Conservation (phyloP, 2,113 vertebrate genomes). For the Ramphastos sulfuratus region DNA sequence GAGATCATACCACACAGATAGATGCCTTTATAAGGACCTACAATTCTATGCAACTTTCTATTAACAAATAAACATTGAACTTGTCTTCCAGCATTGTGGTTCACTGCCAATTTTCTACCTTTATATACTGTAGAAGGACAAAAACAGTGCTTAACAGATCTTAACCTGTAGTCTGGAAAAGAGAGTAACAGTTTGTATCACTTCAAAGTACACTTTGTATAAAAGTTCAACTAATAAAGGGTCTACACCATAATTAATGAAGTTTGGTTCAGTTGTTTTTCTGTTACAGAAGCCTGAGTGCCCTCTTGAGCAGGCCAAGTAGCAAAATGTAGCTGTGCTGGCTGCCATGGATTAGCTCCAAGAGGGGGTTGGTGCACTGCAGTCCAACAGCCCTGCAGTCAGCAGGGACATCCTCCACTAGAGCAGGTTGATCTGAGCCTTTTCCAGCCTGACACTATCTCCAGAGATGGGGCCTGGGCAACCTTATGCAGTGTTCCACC, state of each 20-base stretch:
- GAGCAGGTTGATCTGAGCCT: too few relatives aligned
- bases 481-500: too few relatives aligned
- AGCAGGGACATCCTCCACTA: too few relatives aligned
- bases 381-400: too few relatives aligned
- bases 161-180: background rate
- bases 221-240: conserved; percentile 53
- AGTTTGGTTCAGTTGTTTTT: background rate
- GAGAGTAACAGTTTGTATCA: conserved; percentile 38
- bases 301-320: background rate
- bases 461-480: too few relatives aligned
- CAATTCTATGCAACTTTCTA: conserved; percentile 65
- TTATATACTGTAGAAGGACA: background rate
- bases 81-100: conserved; percentile 51
- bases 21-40: conserved; percentile 51
- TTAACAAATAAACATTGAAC: background rate
- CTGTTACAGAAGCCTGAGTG: background rate
- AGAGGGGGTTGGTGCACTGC: rapidly evolving
- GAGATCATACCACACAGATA: background rate
- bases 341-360: background rate
- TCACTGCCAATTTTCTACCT: conserved; percentile 57
- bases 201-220: conserved; percentile 52
- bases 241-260: background rate
- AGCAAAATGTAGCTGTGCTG: background rate
- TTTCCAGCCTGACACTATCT: too few relatives aligned
- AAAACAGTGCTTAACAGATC: background rate